Conservation (phyloP, 2,888 invertebrate species). For the Cheilosia impressa region DNA sequence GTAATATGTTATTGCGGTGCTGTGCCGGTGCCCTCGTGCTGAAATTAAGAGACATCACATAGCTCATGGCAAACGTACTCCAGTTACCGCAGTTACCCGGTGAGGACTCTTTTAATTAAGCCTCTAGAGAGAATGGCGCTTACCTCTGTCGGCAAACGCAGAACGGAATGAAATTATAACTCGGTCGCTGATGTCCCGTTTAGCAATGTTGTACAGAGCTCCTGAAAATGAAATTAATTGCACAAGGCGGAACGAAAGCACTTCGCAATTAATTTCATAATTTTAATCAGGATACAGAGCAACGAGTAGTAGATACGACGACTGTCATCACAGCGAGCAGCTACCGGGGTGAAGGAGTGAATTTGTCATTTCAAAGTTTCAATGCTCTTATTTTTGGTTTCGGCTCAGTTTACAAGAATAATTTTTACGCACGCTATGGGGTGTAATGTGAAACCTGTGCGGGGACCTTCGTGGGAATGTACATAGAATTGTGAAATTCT, state of each 20-base stretch:
- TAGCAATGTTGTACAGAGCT: background rate
- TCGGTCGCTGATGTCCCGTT: slow-evolving; percentile 7
- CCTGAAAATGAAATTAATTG: slow-evolving; percentile 70
- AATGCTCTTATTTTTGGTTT: slow-evolving; percentile 22
- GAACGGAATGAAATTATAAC: slow-evolving; percentile 49
- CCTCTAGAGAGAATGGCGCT: slow-evolving; percentile 57
- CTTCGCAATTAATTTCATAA: slow-evolving; percentile 72
- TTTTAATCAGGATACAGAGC: slow-evolving; percentile 56
- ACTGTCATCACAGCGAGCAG: background rate
- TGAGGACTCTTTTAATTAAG: slow-evolving; percentile 72
- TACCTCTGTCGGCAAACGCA: slow-evolving; percentile 11
- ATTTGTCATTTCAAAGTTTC: slow-evolving; percentile 31
- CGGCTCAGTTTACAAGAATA: background rate
- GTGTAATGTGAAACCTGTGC: slow-evolving; percentile 1
- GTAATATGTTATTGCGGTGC: slow-evolving; percentile 41
- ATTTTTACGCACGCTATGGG: background rate
- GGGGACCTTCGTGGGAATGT: too few relatives aligned
- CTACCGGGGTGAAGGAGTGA: slow-evolving; percentile 3
- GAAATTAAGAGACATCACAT: slow-evolving; percentile 58
- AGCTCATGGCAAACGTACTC: slow-evolving; percentile 47
- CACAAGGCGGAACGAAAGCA: slow-evolving; percentile 71
- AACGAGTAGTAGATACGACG: background rate
- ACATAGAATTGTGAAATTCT: too few relatives aligned
- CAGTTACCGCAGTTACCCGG: slow-evolving; percentile 52
- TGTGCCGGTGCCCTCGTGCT: slow-evolving; percentile 43